Evolutionary conservation across 2,888 invertebrate species (phyloP).

Genomic region (Drosophila nr. perissopoda): DNA sequence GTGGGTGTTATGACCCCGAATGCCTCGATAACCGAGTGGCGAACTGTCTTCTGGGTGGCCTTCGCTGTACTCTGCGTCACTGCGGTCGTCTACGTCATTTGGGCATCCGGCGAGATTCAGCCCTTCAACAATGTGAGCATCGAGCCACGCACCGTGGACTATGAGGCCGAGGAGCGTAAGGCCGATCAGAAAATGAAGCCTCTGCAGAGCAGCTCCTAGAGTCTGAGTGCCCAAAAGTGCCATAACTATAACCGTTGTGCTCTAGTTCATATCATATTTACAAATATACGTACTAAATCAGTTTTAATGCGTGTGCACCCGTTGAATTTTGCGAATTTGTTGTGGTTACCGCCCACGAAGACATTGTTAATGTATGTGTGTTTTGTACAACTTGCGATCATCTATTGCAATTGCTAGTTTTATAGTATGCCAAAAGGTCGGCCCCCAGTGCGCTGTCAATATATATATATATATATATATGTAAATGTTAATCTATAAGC

Average conservation of each 20-base stretch:
- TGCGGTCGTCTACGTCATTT: constrained; percentile 89
- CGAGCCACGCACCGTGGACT: constrained; percentile 55
- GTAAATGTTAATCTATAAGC: constrained; percentile 38
- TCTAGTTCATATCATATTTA: constrained; percentile 28
- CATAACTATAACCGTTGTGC: constrained; percentile 45
- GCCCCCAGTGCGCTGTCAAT: constrained; percentile 53
- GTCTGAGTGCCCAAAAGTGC: constrained; percentile 46
- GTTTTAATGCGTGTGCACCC: constrained; percentile 25
- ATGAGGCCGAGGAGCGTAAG: constrained; percentile 66
- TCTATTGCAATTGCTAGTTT: constrained; percentile 68
- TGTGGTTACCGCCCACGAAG: constrained; percentile 32
- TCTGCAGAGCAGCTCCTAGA: constrained; percentile 62
- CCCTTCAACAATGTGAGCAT: constrained; percentile 88
- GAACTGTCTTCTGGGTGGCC: constrained; percentile 92
- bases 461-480: constrained; percentile 44
- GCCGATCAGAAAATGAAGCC: constrained; percentile 40
- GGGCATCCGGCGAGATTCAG: constrained; percentile 91
- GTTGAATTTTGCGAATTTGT: constrained; percentile 29
- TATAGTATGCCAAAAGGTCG: constrained; percentile 73
- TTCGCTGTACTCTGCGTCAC: constrained; percentile 89
- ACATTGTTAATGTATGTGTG: constrained; percentile 34
- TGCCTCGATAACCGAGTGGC: constrained; percentile 89
- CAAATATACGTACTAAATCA: constrained; percentile 19
- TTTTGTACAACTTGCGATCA: constrained; percentile 35
- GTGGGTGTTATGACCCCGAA: constrained; percentile 89